These are phyloP conservation scores for Drosophila yakuba DNA, from an alignment of 1,140 invertebrate species.

Conservation along the genomic window DNA sequence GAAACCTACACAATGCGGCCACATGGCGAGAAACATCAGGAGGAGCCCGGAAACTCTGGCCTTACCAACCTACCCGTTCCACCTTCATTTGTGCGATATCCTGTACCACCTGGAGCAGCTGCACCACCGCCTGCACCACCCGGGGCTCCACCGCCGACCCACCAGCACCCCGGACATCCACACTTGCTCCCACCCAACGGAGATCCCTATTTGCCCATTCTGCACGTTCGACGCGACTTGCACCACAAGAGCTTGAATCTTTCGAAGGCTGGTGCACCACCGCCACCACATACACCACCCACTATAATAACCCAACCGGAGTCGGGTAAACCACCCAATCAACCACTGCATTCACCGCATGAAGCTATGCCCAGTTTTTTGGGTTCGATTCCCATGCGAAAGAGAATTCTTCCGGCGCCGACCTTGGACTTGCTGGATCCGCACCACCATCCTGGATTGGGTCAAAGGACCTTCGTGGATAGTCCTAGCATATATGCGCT, in stretches of 20 bases:
- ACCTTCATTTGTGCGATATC: conserved; percentile 48
- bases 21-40: conserved; percentile 52
- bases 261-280: conserved; percentile 39
- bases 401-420: conserved; percentile 84
- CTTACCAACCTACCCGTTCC: conserved; percentile 6
- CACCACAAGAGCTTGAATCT: conserved; percentile 86
- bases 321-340: conserved; percentile 65
- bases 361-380: conserved; percentile 86
- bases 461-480: conserved; percentile 55
- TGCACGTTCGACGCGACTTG: conserved; percentile 90
- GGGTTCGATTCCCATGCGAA: conserved; percentile 86
- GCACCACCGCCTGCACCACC: conserved; percentile 16
- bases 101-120: conserved; percentile 17
- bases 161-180: conserved; percentile 21
- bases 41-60: conserved; percentile 16
- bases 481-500: conserved; percentile 63
- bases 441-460: conserved; percentile 50
- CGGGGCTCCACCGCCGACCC: conserved; percentile 8
- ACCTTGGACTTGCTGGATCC: conserved; percentile 48
- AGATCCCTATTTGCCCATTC: conserved; percentile 86
- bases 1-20: conserved; percentile 89
- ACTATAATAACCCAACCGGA: conserved; percentile 81
- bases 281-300: conserved; percentile 44
- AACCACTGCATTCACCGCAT: conserved; percentile 84
- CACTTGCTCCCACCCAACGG: conserved; percentile 59